Evolutionary conservation across 2,888 invertebrate species (phyloP), one percentile per base, ranked within the genome.

Genomic region (Mesoligia furuncula): DNA sequence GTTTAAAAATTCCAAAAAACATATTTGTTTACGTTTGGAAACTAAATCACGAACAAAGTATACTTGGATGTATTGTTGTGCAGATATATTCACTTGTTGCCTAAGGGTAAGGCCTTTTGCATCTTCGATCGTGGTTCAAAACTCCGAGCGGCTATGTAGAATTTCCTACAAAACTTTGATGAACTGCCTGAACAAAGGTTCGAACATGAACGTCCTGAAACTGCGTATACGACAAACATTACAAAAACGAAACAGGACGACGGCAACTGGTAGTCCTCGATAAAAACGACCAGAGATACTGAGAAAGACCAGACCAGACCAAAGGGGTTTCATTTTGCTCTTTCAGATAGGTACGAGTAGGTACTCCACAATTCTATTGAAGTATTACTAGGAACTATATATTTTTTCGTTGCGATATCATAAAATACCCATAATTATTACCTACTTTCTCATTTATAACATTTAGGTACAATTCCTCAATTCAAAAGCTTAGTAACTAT

Each of bases 51-150:
- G 68, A 51, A 51, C 68, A 9, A 9, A 36, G 51, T 68, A 24
- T 51, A 68, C 15, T 36, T n/a, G n/a, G 15, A 48, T 13, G 20
- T 57, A 31, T 48, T 79, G 39, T 78, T 36, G 48, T n/a, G 15
- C 9, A 65, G 31, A 8, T 31, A 71, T 6, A 39, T 62, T 1
- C 7, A n/a, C 2, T 20, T 61, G 31, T 51, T 42, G 39, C 51
- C n/a, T n/a, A 6, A 54, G 20, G 31, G 31, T n/a, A 4, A 17
- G 54, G 54, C 20, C 17, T 74, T 72, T 7, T 64, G 4, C 8
- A 11, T 42, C 7, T 68, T 20, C 13, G 51, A n/a, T 36, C 7
- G 8, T 24, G n/a, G 17, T 68, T 77, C 15, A 6, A 61, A 69
- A 45, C 15, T 69, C 7, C 13, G 13, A 1, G 4, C 13, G 6